A percentile compares a stretch with the other conserved stretches of the same genome.
Evolutionary conservation across 2,113 vertebrate species (phyloP).

Genomic region (Chamaea fasciata): DNA sequence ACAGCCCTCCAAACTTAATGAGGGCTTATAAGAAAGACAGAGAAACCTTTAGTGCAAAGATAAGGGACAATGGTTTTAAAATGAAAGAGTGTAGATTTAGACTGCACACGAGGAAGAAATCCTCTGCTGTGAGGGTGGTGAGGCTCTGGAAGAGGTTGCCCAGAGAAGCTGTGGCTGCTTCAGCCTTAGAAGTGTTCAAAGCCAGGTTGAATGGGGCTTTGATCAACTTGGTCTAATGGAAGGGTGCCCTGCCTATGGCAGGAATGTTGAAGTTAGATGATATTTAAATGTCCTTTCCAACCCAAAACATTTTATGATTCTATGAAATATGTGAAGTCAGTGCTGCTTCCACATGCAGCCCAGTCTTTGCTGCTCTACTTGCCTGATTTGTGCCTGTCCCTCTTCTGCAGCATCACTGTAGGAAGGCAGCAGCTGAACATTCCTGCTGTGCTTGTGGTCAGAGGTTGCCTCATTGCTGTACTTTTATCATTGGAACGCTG

Average conservation of each 20-base stretch:
- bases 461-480: background rate
- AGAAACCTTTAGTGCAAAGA: background rate
- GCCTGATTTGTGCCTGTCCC: accelerated
- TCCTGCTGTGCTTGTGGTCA: background rate
- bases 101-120: background rate
- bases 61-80: background rate
- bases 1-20: too few relatives aligned
- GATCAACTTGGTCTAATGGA: accelerated
- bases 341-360: background rate
- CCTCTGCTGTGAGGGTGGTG: accelerated
- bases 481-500: background rate
- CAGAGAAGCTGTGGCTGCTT: background rate
- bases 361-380: accelerated
- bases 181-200: background rate
- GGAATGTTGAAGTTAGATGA: background rate
- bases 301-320: background rate
- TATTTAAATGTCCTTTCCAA: background rate
- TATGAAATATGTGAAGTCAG: background rate
- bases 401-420: background rate
- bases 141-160: background rate
- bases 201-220: background rate
- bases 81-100: background rate
- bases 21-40: background rate
- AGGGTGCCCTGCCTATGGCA: accelerated
- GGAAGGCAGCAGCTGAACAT: background rate